A percentile compares a stretch with the other conserved stretches of the same genome.
phyloP scores from a whole-genome alignment of 1,140 invertebrate genomes.

The Halesus radiatus region DNA sequence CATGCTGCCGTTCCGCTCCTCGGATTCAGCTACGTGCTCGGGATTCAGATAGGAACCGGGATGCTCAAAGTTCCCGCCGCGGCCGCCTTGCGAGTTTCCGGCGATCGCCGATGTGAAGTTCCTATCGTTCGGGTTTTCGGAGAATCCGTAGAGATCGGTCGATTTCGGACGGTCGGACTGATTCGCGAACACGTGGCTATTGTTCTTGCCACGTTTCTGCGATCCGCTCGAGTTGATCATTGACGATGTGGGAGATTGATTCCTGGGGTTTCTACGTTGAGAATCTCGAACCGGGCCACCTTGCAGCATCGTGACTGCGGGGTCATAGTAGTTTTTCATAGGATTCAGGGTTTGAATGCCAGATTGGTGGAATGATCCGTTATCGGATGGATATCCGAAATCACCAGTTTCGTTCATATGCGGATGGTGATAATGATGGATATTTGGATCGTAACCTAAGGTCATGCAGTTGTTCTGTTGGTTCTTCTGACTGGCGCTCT shows the following conservation, averaged over 20 bases:
- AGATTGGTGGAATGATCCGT: constrained; percentile 68
- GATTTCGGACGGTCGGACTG: constrained; percentile 68
- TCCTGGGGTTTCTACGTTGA: constrained; percentile 60
- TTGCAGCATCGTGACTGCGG: constrained; percentile 46
- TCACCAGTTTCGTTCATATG: constrained; percentile 66
- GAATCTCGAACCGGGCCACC: constrained; percentile 63
- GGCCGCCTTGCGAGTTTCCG: constrained; percentile 61
- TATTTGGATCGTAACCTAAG: constrained; percentile 67
- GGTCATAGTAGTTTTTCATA: constrained; percentile 65
- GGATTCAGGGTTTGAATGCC: constrained; percentile 69
- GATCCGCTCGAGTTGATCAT: constrained; percentile 67
- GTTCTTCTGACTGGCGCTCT: constrained; percentile 66
- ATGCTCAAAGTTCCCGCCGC: constrained; percentile 62
- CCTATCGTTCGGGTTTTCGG: constrained; percentile 70
- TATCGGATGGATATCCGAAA: constrained; percentile 64
- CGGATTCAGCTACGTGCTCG: constrained; percentile 63
- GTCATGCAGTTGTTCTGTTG: constrained; percentile 69
- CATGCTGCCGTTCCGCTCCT: constrained; percentile 73
- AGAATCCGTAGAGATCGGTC: constrained; percentile 71
- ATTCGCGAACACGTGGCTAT: constrained; percentile 54
- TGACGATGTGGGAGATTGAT: constrained; percentile 66
- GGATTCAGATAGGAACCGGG: constrained; percentile 67
- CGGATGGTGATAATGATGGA: constrained; percentile 68
- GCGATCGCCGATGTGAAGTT: constrained; percentile 62
- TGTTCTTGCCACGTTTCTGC: constrained; percentile 66